Conservation (phyloP, 2,113 vertebrate species). For the Tringa solitaria region DNA sequence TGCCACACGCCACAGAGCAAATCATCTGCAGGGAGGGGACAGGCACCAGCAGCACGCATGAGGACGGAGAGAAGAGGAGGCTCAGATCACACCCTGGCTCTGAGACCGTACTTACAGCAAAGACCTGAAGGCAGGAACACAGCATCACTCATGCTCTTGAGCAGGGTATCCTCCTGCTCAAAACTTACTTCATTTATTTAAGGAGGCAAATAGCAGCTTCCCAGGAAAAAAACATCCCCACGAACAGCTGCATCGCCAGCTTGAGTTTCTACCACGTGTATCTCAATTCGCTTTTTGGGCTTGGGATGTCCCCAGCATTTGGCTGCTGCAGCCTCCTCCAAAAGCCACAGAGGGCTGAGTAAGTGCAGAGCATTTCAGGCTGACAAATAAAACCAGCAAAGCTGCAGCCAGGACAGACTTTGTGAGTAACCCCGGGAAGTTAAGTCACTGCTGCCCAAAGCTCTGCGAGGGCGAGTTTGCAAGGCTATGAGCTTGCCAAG, state of each 20-base stretch:
- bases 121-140: not conserved
- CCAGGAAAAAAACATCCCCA: not conserved
- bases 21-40: not conserved
- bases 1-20: not conserved
- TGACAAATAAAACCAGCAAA: not conserved
- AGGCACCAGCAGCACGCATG: not conserved
- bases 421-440: not conserved
- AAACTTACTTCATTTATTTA: not conserved
- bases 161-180: not conserved
- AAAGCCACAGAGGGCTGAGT: not conserved
- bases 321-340: not conserved
- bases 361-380: not conserved
- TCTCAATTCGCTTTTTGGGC: not conserved
- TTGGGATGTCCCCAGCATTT: not conserved
- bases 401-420: not conserved
- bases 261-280: not conserved
- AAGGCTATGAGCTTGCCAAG: not conserved
- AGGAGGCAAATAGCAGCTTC: not conserved
- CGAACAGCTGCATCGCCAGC: not conserved
- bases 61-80: not conserved
- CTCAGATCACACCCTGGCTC: not conserved
- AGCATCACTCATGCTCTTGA: not conserved
- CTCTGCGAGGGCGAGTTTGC: not conserved
- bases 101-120: fast-evolving
- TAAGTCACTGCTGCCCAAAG: not conserved